Percentiles rank a stretch among this genome's conserved stretches.
These are phyloP conservation scores for Podocnemis expansa DNA, from an alignment of 2,113 vertebrate species.

Conservation along the genomic window DNA sequence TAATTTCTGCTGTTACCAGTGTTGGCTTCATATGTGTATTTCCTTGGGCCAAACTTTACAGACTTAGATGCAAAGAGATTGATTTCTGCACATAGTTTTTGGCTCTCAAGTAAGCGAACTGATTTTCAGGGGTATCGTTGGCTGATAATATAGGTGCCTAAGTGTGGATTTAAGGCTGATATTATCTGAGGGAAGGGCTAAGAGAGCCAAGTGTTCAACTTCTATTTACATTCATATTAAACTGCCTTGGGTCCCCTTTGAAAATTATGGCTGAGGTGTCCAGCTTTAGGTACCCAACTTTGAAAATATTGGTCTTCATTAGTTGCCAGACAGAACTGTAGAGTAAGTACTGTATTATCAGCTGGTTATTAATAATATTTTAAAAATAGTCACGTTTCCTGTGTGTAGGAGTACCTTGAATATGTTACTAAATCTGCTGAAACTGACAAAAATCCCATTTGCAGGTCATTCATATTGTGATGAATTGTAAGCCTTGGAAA, in stretches of 20 bases:
- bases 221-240: not conserved
- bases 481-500: conserved; percentile 6
- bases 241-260: not conserved
- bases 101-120: not conserved
- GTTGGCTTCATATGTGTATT: conserved; percentile 67
- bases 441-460: not conserved
- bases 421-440: conserved; percentile 19
- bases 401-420: not conserved
- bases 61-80: not conserved
- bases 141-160: not conserved
- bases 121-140: not conserved
- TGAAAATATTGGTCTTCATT: conserved; percentile 35
- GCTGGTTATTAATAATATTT: conserved; percentile 21
- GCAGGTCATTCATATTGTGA: not conserved
- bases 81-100: not conserved
- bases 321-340: conserved; percentile 38
- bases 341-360: not conserved
- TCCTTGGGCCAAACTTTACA: not conserved
- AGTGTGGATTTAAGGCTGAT: not conserved
- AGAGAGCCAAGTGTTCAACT: not conserved
- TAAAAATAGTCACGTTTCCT: conserved; percentile 15
- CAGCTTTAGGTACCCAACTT: not conserved
- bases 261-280: not conserved
- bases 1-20: conserved; percentile 65
- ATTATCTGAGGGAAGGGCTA: not conserved